phyloP scores from a whole-genome alignment of 2,113 vertebrate genomes.

The Zingel zingel region DNA sequence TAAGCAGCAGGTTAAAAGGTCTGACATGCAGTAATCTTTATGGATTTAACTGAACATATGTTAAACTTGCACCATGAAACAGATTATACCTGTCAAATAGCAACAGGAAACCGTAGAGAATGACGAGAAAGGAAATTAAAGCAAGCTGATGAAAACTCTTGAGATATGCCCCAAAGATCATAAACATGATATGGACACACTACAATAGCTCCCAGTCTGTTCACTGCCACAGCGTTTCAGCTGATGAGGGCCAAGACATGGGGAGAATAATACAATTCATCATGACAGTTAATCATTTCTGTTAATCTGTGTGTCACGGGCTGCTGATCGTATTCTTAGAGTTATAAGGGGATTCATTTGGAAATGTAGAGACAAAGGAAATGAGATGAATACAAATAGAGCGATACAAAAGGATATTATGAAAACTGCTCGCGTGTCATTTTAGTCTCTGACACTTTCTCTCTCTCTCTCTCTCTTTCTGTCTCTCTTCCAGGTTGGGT shows the following conservation, averaged over 20 bases:
- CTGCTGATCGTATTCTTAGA: constrained; percentile 66
- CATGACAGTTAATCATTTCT: constrained; percentile 80
- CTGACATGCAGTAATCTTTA: constrained; percentile 4
- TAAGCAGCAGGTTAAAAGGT: not conserved
- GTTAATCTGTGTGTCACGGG: constrained; percentile 78
- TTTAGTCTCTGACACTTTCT: constrained; percentile 58
- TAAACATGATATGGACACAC: constrained; percentile 40
- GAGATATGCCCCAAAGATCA: constrained; percentile 61
- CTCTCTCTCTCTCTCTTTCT: constrained; percentile 47
- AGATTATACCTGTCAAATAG: constrained; percentile 49
- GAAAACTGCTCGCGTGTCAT: constrained; percentile 63
- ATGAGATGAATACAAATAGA: constrained; percentile 74
- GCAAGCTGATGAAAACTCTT: constrained; percentile 60
- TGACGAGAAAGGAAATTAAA: constrained; percentile 74
- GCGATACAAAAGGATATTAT: constrained; percentile 66
- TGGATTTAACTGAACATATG: constrained; percentile 12
- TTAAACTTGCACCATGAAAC: constrained; percentile 37
- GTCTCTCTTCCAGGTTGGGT: constrained; percentile 87
- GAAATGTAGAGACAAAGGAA: constrained; percentile 68
- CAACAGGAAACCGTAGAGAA: constrained; percentile 11
- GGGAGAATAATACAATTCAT: constrained; percentile 71
- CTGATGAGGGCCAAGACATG: constrained; percentile 56
- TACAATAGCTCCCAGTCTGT: constrained; percentile 48
- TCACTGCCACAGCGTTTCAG: constrained; percentile 14
- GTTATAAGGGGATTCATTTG: constrained; percentile 73